phyloP scores from a whole-genome alignment of 2,888 invertebrate species.

The Sphaeridia pumilis region DNA sequence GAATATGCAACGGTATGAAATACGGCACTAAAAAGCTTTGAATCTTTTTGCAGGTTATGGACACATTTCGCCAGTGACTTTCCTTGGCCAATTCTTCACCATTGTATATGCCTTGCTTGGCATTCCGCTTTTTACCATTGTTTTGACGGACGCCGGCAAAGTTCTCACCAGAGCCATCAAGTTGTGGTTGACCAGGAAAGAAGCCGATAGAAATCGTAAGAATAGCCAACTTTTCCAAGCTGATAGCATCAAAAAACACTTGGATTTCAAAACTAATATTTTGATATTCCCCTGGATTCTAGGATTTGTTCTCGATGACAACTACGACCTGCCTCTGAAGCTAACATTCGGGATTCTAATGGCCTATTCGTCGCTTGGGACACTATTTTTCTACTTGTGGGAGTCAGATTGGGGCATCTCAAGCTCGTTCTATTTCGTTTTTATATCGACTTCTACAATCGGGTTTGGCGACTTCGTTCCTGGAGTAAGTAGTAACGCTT shows the following conservation, averaged over 20 bases:
- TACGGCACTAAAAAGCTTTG: too few species aligned
- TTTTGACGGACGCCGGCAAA: constrained; percentile 89
- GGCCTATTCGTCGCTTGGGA: constrained; percentile 76
- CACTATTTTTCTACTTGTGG: constrained; percentile 61
- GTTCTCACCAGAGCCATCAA: constrained; percentile 81
- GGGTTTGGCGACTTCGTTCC: constrained; percentile 92
- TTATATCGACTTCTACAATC: constrained; percentile 92
- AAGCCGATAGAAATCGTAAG: constrained; percentile 20
- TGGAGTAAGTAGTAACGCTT: constrained; percentile 48
- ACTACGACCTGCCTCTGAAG: constrained; percentile 87
- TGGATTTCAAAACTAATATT: too few species aligned
- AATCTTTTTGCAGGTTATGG: constrained; percentile 95
- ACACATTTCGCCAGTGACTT: constrained; percentile 84
- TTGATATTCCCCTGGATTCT: too few species aligned
- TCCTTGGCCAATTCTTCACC: constrained; percentile 64
- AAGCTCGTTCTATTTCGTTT: constrained; percentile 91
- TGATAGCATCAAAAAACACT: neutral
- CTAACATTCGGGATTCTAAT: constrained; percentile 73
- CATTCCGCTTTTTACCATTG: constrained; percentile 87
- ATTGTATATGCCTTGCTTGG: constrained; percentile 90
- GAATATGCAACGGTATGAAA: too few species aligned
- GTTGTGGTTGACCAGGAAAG: constrained; percentile 46
- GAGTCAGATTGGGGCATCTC: constrained; percentile 75
- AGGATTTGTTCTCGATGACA: constrained; percentile 61
- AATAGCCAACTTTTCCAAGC: neutral